Base-by-base conservation (phyloP, 2,797 vertebrate genomes). In the Phrynocephalus vlangalii region DNA sequence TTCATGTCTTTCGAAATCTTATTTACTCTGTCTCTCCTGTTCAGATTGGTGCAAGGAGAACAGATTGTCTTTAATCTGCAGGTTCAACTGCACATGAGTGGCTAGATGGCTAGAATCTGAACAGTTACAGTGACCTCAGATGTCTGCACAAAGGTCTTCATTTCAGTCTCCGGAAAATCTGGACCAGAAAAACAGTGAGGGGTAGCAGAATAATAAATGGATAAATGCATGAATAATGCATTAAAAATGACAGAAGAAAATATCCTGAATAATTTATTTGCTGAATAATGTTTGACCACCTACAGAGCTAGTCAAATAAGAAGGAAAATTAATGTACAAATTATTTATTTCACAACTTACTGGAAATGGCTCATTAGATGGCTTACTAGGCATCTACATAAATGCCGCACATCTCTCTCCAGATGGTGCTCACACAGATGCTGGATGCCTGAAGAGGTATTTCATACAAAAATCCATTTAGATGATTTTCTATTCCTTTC, bases 31-130 rank as follows among this genome's bases (percentile, higher is more conserved):
- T 90, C 83, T 83, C 83, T 94, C 91, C 81, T 92, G 88, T 81
- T 93, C 56, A 91, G 90, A 85, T 86, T 83, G 86, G 87, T 38
- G 50, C 89, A 86, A 85, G 82, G 86, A 85, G 86, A 89, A 85
- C 83, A 91, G 90, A 90, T 86, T 91, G 87, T 75, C 79, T 91
- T 95, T 93, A 91, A 94, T 90, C 81, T 92, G 82, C 60, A 86
- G 75, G 30, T 87, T 93, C 70, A 89, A 91, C 79, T 78, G 85
- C 50, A 68, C 0, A 56, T 87, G 87, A 68, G 67, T 90, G 63
- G 81, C 87, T 90, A 52, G 63, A 60, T 92, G 76, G 78, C 88
- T 91, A 66, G 52, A 92, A 94, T 86, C 75, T 18, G 84, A 91
- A 85, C 82, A 78, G 60, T 76, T 88, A 75, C 0, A 5, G 82